Evolutionary conservation across 2,113 vertebrate species (phyloP).

Genomic region (Scomber colias): DNA sequence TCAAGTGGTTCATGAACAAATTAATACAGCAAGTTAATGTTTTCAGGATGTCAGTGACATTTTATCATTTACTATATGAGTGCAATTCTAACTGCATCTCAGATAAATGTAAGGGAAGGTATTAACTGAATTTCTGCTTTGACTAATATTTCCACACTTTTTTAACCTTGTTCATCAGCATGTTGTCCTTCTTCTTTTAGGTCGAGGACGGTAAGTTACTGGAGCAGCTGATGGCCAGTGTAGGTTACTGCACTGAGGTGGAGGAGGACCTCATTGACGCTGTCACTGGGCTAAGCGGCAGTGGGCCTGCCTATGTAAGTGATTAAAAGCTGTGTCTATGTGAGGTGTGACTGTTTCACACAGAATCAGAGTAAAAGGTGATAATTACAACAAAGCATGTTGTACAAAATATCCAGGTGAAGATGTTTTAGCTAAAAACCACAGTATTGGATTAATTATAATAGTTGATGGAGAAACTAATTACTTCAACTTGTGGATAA

Average conservation of each 20-base stretch:
- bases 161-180: not conserved
- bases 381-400: too few species aligned
- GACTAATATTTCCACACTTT: not conserved
- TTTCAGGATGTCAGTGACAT: not conserved
- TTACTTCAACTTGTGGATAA: too few species aligned
- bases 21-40: not conserved
- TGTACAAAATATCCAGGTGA: too few species aligned
- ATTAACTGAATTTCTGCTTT: too few species aligned
- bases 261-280: slow-evolving; percentile 98
- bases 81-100: too few species aligned
- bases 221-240: slow-evolving; percentile 96
- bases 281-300: slow-evolving; percentile 96
- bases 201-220: slow-evolving; percentile 94
- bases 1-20: not conserved
- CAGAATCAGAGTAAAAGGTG: not conserved
- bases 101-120: not conserved
- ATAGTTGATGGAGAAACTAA: too few species aligned
- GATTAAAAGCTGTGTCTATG: not conserved
- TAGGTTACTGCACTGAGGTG: slow-evolving; percentile 97
- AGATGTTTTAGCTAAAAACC: too few species aligned
- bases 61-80: not conserved
- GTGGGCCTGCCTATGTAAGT: slow-evolving; percentile 96
- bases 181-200: slow-evolving; percentile 47
- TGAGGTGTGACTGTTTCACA: not conserved
- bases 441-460: too few species aligned